Base-by-base conservation (phyloP, 2,113 vertebrate species). In the Alaudala cheleensis region DNA sequence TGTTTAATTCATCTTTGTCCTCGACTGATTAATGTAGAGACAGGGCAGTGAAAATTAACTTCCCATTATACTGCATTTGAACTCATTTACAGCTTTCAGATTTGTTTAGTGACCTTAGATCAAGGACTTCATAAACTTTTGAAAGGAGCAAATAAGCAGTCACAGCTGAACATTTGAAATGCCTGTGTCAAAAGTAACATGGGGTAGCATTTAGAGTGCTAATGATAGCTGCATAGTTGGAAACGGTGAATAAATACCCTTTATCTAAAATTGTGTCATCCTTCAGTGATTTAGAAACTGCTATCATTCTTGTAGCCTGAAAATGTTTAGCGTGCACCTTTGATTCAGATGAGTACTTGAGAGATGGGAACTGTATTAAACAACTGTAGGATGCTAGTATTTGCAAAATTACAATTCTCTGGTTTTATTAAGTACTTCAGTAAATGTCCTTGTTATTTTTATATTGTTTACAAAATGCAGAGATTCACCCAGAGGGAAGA, bases 31-130 rank as follows among this genome's bases (percentile, higher is more conserved):
- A 93, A 91, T 84, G 85, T 72, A 71, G 81, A 96, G 83, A 95
- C 81, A 93, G 85, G 92, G n/a, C 82, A 95, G 85, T 97, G 97
- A 97, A 97, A 96, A 95, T 93, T 97, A 98, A 97, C 66, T 84
- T 53, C 33, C 84, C 14, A 0, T 95, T 96, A 83, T 79, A 77
- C 60, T 88, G 79, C 87, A 79, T 95, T 87, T 94, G 89, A 93
- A 90, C 54, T 91, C 84, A 65, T 80, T 96, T 92, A 69, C 33
- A 73, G 80, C 79, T 96, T 37, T 93, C 49, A 66, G 49, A 71
- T 83, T 71, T 95, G 67, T 89, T 97, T 77, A 80, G 77, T 80
- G 81, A 94, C 86, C 96, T 97, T 73, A 88, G 66, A 92, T 82
- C 82, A 92, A 96, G 86, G 67, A 94, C 88, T 96, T 95, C 51